A percentile compares a stretch with the other conserved stretches of the same genome.
These are phyloP conservation scores for Acanthosepion lycidas DNA, from an alignment of 2,888 invertebrate genomes.

Conservation along the genomic window DNA sequence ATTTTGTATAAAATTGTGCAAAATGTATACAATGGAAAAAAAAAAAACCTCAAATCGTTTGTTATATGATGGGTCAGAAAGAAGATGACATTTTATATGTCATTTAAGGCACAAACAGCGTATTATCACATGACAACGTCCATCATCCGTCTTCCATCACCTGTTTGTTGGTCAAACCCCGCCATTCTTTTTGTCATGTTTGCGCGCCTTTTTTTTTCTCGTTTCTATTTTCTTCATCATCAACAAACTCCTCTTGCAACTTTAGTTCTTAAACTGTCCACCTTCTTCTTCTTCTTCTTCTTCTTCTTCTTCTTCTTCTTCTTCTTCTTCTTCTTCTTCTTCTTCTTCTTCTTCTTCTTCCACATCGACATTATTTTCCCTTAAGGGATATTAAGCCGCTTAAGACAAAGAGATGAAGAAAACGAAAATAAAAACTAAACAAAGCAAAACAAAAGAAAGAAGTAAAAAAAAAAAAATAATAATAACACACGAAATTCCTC, in stretches of 20 bases:
- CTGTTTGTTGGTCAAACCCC: neutral
- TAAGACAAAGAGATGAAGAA: neutral
- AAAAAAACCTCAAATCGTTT: neutral
- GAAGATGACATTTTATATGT: slow-evolving; percentile 11
- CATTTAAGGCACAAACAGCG: neutral
- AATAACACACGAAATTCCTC: neutral
- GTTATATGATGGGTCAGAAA: neutral
- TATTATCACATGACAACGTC: slow-evolving; percentile 33
- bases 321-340: neutral
- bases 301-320: neutral
- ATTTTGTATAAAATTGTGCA: no score
- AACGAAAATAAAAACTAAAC: neutral
- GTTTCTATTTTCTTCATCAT: neutral
- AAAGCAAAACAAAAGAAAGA: neutral
- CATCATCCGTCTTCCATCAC: slow-evolving; percentile 4
- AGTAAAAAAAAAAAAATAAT: neutral
- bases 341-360: neutral
- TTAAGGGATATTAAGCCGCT: neutral
- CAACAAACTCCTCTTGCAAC: neutral
- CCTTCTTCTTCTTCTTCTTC: no score
- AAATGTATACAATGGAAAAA: no score
- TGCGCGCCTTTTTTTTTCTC: neutral
- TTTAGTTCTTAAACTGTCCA: neutral
- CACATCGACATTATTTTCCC: neutral
- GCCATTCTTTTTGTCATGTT: neutral